These are phyloP conservation scores for Catostomus latipinnis DNA, from an alignment of 2,797 vertebrate genomes.

Conservation along the genomic window DNA sequence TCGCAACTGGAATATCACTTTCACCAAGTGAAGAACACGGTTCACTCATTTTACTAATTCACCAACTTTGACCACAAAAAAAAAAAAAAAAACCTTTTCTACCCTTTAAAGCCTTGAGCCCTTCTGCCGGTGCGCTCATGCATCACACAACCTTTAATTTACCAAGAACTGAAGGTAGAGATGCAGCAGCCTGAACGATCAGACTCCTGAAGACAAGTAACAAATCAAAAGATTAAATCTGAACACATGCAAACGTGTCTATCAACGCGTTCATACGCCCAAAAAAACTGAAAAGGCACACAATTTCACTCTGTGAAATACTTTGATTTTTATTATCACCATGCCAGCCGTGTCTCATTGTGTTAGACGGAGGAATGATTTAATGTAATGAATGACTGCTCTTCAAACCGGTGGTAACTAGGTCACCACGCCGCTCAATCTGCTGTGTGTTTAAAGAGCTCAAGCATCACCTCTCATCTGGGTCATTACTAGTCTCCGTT, in stretches of 20 bases:
- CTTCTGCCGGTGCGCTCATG: not conserved
- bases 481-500: conserved; percentile 68
- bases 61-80: not conserved
- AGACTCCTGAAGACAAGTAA: not conserved
- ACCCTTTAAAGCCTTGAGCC: not conserved
- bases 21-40: no score
- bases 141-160: conserved; percentile 1
- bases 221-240: no score
- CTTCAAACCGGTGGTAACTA: conserved; percentile 77
- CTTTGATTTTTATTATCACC: conserved; percentile 73
- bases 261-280: not conserved
- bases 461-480: conserved; percentile 80
- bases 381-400: conserved; percentile 75
- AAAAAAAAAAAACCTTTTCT: not conserved
- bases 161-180: not conserved
- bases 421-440: conserved; percentile 79
- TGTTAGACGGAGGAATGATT: conserved; percentile 70
- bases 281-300: not conserved
- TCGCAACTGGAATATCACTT: no score
- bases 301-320: conserved; percentile 49
- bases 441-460: conserved; percentile 79
- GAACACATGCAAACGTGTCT: not conserved
- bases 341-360: conserved; percentile 69
- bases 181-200: not conserved
- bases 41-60: not conserved